Evolutionary conservation across 2,888 invertebrate genomes (phyloP).

Genomic region (Bellardia pandia): DNA sequence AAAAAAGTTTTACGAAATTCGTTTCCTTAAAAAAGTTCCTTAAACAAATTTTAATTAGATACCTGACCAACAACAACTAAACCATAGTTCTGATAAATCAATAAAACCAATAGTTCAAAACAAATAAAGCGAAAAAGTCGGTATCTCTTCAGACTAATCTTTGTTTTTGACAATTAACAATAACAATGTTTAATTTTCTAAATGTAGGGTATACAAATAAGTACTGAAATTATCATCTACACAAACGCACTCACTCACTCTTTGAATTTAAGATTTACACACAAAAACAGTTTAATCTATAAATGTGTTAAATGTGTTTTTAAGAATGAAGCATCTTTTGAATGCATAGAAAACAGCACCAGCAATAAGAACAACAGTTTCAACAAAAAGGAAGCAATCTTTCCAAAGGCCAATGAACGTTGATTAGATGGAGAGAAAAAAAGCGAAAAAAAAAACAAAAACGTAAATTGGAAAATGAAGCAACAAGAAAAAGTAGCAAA

Average conservation of each 20-base stretch:
- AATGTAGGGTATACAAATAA: background rate
- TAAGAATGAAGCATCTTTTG: conserved; percentile 25
- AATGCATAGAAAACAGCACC: conserved; percentile 11
- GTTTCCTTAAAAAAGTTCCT: too few species aligned
- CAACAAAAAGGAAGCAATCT: conserved; percentile 47
- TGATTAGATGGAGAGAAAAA: conserved; percentile 38
- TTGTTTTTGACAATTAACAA: conserved; percentile 8
- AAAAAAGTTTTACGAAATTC: background rate
- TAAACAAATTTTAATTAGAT: too few species aligned
- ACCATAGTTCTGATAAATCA: background rate
- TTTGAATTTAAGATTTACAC: conserved; percentile 12
- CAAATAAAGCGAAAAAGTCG: background rate
- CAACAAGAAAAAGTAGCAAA: conserved; percentile 49
- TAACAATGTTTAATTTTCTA: background rate
- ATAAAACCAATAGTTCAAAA: background rate
- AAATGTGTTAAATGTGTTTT: conserved; percentile 51
- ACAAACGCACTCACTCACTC: background rate
- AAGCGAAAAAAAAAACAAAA: background rate
- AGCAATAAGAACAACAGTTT: conserved; percentile 8
- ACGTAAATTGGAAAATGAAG: conserved; percentile 52
- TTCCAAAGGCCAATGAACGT: conserved; percentile 66
- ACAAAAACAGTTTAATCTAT: conserved; percentile 43
- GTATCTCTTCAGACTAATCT: background rate
- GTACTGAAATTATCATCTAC: background rate
- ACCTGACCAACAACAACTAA: too few species aligned